Conservation (phyloP, 2,888 invertebrate species). For the Mamestra brassicae region DNA sequence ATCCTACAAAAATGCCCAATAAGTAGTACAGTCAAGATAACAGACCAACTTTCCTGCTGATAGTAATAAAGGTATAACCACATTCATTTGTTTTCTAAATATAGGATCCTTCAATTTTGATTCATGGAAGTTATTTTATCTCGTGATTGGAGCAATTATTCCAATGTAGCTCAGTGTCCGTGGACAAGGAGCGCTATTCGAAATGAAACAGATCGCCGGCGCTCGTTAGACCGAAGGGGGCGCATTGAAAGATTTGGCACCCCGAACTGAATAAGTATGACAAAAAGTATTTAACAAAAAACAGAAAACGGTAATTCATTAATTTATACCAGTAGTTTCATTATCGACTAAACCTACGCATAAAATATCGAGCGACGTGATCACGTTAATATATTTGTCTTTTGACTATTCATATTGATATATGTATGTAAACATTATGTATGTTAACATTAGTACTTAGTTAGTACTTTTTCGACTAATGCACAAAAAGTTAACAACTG, state of each 20-base stretch:
- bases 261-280: neutral
- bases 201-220: slow-evolving; percentile 2
- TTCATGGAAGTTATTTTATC: neutral
- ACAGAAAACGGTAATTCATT: neutral
- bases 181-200: neutral
- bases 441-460: too few relatives aligned
- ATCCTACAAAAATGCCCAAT: neutral
- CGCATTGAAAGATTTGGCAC: neutral
- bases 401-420: too few relatives aligned
- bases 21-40: neutral
- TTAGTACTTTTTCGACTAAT: too few relatives aligned
- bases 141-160: neutral
- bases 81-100: too few relatives aligned
- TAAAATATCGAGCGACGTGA: too few relatives aligned
- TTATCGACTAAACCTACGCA: too few relatives aligned
- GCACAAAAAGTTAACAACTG: too few relatives aligned
- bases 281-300: neutral
- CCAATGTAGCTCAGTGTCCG: neutral
- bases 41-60: neutral
- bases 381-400: too few relatives aligned
- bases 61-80: neutral
- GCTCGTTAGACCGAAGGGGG: neutral
- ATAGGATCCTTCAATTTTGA: neutral
- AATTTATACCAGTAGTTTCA: too few relatives aligned
- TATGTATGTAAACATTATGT: too few relatives aligned